Base-by-base conservation (phyloP, 2,113 vertebrate genomes). In the Channa argus region DNA sequence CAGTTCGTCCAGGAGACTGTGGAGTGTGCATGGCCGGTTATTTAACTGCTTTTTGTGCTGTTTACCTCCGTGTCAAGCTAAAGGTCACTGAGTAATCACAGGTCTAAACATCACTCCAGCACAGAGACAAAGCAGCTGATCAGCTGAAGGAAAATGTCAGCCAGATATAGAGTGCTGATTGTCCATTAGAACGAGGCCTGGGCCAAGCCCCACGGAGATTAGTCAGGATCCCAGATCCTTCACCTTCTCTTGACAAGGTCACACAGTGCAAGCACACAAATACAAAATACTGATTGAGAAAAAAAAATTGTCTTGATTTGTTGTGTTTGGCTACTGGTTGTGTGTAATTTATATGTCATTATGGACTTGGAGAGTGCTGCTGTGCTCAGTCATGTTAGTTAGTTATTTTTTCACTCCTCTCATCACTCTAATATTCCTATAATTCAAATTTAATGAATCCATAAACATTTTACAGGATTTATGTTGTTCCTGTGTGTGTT, bases 81-180 rank as follows among this genome's bases (percentile, higher is more conserved):
- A 94, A 94, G 91, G 92, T 93, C 91, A 91, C 59, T 60, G 60
- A 15, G 15, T 90, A 92, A 92, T 93, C 89, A 90, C 46, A 80
- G 83, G 85, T 84, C 83, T 79, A 73, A 86, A 83, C 88, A 90
- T 89, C 82, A 78, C 74, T 85, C 60, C 77, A 39, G 67, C 77
- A 70, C 79, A 72, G 37, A 72, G 84, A 92, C 74, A 86, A 87
- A 91, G 86, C 83, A 70, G 77, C 72, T 86, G 87, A 91, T 91
- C 82, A 89, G 86, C 84, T 34, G 5, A 56, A 55, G 74, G 88
- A 89, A 92, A 94, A 94, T 93, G 92, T 93, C 92, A 93, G 68
- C 79, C 82, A 87, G 77, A 92, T 93, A 88, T 80, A 86, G 70
- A 88, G 85, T 55, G 41, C 75, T 88, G 90, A 90, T 91, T 90